Conservation (phyloP, 2,888 invertebrate genomes). For the Eupithecia subumbrata region DNA sequence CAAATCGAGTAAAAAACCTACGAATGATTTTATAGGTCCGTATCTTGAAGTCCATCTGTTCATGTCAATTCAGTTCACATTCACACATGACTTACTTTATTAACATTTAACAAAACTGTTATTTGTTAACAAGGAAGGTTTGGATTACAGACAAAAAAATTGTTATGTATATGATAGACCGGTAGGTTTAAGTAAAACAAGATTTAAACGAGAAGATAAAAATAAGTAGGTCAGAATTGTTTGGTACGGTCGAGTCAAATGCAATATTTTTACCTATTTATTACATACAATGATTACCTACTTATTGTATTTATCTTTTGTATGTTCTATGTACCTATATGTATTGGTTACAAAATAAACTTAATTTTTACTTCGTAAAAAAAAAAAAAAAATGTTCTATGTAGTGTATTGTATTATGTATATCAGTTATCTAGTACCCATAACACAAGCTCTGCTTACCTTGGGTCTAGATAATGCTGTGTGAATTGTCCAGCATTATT, state of each 20-base stretch:
- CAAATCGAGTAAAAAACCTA: conserved; percentile 35
- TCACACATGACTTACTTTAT: conserved; percentile 33
- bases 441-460: too few species aligned
- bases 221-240: not conserved
- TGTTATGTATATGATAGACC: not conserved
- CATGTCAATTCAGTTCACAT: conserved; percentile 33
- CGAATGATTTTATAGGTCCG: conserved; percentile 31
- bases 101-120: conserved; percentile 19
- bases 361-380: too few species aligned
- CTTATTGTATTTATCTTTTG: too few species aligned
- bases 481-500: too few species aligned
- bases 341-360: too few species aligned
- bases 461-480: too few species aligned
- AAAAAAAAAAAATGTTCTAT: too few species aligned
- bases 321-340: too few species aligned
- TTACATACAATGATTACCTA: too few species aligned
- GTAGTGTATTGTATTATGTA: too few species aligned
- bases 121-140: conserved; percentile 33
- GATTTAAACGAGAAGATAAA: not conserved
- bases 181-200: not conserved
- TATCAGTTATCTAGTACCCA: too few species aligned
- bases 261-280: too few species aligned
- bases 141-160: not conserved
- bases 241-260: not conserved
- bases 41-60: conserved; percentile 26